Conservation (phyloP, 2,113 vertebrate species). For the Addax nasomaculatus region DNA sequence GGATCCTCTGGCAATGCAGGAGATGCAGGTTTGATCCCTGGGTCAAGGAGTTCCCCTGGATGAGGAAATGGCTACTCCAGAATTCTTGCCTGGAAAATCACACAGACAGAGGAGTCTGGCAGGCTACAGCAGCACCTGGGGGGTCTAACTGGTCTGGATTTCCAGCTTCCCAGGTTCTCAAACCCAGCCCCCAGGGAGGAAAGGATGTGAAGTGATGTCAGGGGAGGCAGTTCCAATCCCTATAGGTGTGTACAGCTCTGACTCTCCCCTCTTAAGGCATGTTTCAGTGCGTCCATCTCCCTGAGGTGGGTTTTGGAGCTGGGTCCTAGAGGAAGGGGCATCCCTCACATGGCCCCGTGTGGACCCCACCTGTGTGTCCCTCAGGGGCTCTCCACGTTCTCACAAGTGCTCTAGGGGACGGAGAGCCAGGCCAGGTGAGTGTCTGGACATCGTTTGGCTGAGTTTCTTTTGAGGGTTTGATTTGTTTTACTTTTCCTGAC, state of each 20-base stretch:
- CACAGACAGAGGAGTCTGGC: neutral
- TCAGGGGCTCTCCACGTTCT: neutral
- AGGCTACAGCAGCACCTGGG: neutral
- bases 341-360: fast-evolving
- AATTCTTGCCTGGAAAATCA: neutral
- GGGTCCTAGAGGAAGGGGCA: neutral
- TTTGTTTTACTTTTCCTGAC: neutral
- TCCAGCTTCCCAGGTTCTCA: neutral
- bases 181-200: neutral
- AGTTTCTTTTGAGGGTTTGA: neutral
- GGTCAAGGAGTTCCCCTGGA: neutral
- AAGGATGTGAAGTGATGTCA: neutral
- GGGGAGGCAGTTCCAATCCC: neutral
- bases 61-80: neutral
- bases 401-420: neutral
- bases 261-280: neutral
- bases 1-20: neutral
- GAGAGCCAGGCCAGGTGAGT: neutral
- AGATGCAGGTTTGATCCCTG: neutral
- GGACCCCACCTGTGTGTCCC: neutral
- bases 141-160: neutral
- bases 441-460: neutral
- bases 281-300: fast-evolving
- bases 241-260: neutral
- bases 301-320: neutral